Conservation (phyloP, 2,797 vertebrate genomes). For the Eleutherodactylus coqui region DNA sequence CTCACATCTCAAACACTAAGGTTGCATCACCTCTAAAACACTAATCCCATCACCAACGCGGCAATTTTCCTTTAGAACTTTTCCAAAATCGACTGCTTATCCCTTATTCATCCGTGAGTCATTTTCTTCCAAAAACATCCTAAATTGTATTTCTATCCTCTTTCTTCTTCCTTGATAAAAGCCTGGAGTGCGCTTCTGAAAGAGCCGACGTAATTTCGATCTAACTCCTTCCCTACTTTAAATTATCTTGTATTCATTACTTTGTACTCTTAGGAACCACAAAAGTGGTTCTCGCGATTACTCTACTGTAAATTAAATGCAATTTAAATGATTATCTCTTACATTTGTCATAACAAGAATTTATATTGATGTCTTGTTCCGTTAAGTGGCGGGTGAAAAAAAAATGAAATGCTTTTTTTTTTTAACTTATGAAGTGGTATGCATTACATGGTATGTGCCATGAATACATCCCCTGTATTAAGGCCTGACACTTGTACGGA, state of each 20-base stretch:
- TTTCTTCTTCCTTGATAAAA: conserved; percentile 64
- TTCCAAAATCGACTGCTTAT: conserved; percentile 18
- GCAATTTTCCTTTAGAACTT: conserved; percentile 17
- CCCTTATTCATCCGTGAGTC: conserved; percentile 56
- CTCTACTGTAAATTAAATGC: conserved; percentile 73
- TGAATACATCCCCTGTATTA: conserved; percentile 75
- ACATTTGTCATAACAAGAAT: conserved; percentile 76
- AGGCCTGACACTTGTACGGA: conserved; percentile 68
- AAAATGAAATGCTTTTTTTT: conserved; percentile 69
- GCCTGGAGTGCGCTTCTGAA: conserved; percentile 69
- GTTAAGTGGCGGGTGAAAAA: conserved; percentile 68
- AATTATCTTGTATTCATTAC: conserved; percentile 72
- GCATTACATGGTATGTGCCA: conserved; percentile 71
- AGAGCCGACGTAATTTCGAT: conserved; percentile 72
- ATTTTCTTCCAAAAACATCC: conserved; percentile 69
- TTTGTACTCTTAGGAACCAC: conserved; percentile 68
- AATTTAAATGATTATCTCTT: conserved; percentile 74
- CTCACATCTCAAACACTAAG: not conserved
- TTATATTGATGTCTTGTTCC: conserved; percentile 67
- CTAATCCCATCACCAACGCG: not conserved
- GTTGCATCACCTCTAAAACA: not conserved
- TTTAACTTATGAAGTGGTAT: conserved; percentile 74
- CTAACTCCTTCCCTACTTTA: conserved; percentile 74
- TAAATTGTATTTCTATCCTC: conserved; percentile 65
- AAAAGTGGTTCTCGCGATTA: conserved; percentile 70